A percentile compares a stretch with the other conserved stretches of the same genome.
Conservation (phyloP, 2,113 vertebrate species). For the Zapus hudsonius region DNA sequence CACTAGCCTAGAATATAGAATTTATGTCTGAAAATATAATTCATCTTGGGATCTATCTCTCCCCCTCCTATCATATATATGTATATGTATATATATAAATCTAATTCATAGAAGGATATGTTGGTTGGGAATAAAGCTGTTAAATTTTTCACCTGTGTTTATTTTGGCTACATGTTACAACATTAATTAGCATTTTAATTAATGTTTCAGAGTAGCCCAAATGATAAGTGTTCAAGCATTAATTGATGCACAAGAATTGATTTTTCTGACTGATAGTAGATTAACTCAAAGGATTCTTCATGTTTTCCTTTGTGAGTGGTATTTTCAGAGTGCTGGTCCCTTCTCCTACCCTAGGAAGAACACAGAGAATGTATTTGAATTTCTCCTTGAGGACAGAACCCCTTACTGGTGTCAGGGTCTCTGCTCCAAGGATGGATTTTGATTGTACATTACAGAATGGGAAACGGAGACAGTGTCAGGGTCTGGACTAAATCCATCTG, state of each 20-base stretch:
- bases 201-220: constrained; percentile 1
- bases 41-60: neutral
- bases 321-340: constrained; percentile 8
- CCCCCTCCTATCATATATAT: neutral
- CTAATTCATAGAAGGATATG: neutral
- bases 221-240: neutral
- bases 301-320: constrained; percentile 15
- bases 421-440: constrained; percentile 51
- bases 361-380: constrained; percentile 20
- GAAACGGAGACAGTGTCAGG: neutral
- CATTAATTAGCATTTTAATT: constrained; percentile 38
- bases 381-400: constrained; percentile 11
- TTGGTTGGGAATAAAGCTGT: constrained; percentile 56
- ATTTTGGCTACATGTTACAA: constrained; percentile 8
- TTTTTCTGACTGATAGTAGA: constrained; percentile 45
- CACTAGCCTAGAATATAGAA: neutral
- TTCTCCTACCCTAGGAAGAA: constrained; percentile 20
- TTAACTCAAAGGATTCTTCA: neutral
- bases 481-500: constrained; percentile 20
- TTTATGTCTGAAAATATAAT: neutral
- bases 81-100: too few relatives aligned
- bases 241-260: constrained; percentile 9
- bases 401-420: neutral
- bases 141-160: too few relatives aligned
- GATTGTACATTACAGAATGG: constrained; percentile 40